phyloP scores from a whole-genome alignment of 92 coral and sea anemone genomes.

The Heliopora coerulea region DNA sequence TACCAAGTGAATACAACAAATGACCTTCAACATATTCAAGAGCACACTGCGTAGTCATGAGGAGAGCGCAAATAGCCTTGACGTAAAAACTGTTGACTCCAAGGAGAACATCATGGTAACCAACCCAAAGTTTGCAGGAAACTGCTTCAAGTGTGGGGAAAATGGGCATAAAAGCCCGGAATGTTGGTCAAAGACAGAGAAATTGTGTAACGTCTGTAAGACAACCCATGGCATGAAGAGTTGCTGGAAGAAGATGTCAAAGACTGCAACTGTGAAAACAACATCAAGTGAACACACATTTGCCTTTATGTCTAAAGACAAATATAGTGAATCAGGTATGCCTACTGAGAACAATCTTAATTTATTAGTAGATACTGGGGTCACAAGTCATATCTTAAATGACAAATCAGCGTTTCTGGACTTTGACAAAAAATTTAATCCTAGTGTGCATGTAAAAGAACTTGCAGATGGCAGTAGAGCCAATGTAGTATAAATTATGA shows the following conservation, averaged over 20 bases:
- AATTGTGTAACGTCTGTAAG: neutral
- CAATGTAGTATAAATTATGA: too few species aligned
- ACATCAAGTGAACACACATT: conserved; percentile 23
- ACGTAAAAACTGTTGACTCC: neutral
- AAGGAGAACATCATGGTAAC: neutral
- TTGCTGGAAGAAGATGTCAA: conserved; percentile 37
- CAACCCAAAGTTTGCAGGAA: conserved; percentile 4
- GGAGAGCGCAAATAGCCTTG: conserved; percentile 14
- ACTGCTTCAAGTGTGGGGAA: conserved; percentile 15
- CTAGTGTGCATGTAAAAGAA: conserved; percentile 40
- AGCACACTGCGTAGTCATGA: conserved; percentile 15
- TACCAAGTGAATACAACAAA: too few species aligned
- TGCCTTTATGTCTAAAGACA: conserved; percentile 40
- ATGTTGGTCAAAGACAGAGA: conserved; percentile 12
- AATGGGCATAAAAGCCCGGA: conserved; percentile 37
- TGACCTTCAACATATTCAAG: too few species aligned
- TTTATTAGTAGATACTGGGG: conserved; percentile 40
- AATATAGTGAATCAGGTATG: conserved; percentile 20
- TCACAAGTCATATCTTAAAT: conserved; percentile 42
- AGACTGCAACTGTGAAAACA: conserved; percentile 25
- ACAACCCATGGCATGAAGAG: conserved; percentile 9
- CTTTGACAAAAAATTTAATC: conserved; percentile 35
- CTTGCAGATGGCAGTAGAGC: conserved; percentile 49
- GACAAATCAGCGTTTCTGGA: conserved; percentile 28
- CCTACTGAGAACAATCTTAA: conserved; percentile 9